Conservation (phyloP, 1,140 invertebrate species). For the Manduca sexta region DNA sequence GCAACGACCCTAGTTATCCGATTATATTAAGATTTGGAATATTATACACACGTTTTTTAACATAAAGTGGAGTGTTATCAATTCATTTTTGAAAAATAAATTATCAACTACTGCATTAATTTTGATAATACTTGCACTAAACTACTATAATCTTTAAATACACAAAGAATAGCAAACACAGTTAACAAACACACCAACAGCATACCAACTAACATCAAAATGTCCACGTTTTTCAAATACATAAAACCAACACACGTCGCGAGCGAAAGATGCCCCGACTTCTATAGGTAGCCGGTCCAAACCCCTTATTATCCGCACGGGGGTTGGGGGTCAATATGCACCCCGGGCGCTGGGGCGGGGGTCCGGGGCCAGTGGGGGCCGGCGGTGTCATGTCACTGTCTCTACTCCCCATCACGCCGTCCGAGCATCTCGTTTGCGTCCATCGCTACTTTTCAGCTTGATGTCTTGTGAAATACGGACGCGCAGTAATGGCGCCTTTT, state of each 20-base stretch:
- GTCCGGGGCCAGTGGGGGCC: no score
- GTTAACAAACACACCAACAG: no score
- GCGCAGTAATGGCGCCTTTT: neutral
- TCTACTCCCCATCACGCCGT: conserved; percentile 48
- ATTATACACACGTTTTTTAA: no score
- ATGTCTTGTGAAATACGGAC: conserved; percentile 38
- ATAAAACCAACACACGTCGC: conserved; percentile 1
- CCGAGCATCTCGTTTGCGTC: conserved; percentile 54
- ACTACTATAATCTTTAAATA: no score
- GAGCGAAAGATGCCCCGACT: conserved; percentile 27
- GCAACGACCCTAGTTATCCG: no score
- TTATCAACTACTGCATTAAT: no score
- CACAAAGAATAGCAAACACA: no score
- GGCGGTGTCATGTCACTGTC: conserved; percentile 64
- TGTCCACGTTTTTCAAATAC: neutral
- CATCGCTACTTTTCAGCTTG: conserved; percentile 36
- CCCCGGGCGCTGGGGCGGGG: conserved; percentile 6
- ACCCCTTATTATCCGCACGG: conserved; percentile 52
- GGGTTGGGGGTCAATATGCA: conserved; percentile 24
- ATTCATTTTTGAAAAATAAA: no score
- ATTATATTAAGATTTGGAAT: no score
- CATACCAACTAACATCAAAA: neutral
- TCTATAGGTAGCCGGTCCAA: conserved; percentile 16
- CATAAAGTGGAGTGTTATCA: no score
- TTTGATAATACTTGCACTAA: no score